A percentile compares a stretch with the other conserved stretches of the same genome.
Conservation (phyloP, 2,797 vertebrate genomes). For the Chloroceryle amazona region DNA sequence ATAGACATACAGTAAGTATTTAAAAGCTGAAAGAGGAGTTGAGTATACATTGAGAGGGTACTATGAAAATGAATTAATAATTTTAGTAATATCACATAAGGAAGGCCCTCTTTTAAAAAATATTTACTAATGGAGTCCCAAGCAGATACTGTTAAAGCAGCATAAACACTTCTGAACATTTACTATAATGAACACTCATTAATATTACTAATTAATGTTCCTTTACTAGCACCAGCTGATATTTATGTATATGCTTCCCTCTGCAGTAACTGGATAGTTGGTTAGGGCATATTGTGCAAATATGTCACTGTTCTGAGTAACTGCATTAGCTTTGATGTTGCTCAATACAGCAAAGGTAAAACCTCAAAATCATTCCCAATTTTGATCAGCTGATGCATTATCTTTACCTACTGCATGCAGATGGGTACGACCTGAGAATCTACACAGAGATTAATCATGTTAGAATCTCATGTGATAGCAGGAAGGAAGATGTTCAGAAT, state of each 20-base stretch:
- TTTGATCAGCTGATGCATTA: slow-evolving; percentile 11
- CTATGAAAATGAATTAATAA: background rate
- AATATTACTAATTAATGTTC: slow-evolving; percentile 16
- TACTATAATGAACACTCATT: background rate
- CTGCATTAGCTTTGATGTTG: slow-evolving; percentile 35
- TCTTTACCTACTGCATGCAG: background rate
- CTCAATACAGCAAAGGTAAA: slow-evolving; percentile 32
- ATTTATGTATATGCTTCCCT: slow-evolving; percentile 44
- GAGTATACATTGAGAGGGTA: background rate
- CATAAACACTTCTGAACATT: slow-evolving; percentile 6
- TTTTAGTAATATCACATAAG: background rate
- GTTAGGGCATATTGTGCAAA: slow-evolving; percentile 24
- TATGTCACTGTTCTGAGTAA: slow-evolving; percentile 32
- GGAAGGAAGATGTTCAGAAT: background rate
- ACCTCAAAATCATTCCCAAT: background rate
- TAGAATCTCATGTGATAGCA: background rate
- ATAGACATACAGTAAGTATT: background rate
- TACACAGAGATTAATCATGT: background rate
- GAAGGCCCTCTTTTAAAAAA: background rate
- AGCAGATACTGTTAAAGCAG: slow-evolving; percentile 45
- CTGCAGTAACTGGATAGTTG: background rate
- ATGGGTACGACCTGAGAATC: background rate
- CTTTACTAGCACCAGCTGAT: slow-evolving; percentile 47
- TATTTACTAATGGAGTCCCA: background rate
- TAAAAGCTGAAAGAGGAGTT: background rate